A percentile compares a stretch with the other conserved stretches of the same genome.
phyloP scores from a whole-genome alignment of 2,113 vertebrate genomes.

The Corydoras maculifer region DNA sequence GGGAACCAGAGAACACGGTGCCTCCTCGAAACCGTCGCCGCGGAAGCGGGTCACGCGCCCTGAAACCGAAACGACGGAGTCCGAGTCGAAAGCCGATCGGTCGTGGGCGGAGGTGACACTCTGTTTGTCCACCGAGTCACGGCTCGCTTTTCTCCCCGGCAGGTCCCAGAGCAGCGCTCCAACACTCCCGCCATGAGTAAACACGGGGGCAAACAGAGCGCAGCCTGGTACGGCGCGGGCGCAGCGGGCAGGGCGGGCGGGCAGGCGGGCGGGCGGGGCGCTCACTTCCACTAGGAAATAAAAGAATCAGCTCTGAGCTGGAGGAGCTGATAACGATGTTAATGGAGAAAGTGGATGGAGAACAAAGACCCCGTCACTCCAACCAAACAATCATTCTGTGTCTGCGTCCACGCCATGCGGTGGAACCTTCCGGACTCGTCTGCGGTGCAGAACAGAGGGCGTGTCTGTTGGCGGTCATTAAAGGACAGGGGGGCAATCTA shows the following conservation, averaged over 20 bases:
- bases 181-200: constrained; percentile 81
- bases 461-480: constrained; percentile 43
- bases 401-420: constrained; percentile 47
- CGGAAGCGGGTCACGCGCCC: not conserved
- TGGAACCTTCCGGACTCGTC: not conserved
- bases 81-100: constrained; percentile 52
- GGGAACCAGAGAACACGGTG: not conserved
- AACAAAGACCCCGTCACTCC: constrained; percentile 59
- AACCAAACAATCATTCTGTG: constrained; percentile 63
- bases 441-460: constrained; percentile 27
- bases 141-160: constrained; percentile 40
- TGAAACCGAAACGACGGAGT: constrained; percentile 16
- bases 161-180: constrained; percentile 47
- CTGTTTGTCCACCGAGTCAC: constrained; percentile 46
- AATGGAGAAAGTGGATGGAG: constrained; percentile 61
- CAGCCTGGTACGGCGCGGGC: constrained; percentile 76
- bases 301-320: constrained; percentile 57
- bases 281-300: constrained; percentile 42
- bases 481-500: constrained; percentile 48
- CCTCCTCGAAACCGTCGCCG: constrained; percentile 27
- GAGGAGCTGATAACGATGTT: constrained; percentile 65
- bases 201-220: constrained; percentile 76
- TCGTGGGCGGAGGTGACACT: constrained; percentile 47
- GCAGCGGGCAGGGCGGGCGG: too few relatives aligned
- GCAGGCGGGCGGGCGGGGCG: not conserved